Conservation (phyloP, 2,888 invertebrate species). For the Allophyes oxyacanthae region DNA sequence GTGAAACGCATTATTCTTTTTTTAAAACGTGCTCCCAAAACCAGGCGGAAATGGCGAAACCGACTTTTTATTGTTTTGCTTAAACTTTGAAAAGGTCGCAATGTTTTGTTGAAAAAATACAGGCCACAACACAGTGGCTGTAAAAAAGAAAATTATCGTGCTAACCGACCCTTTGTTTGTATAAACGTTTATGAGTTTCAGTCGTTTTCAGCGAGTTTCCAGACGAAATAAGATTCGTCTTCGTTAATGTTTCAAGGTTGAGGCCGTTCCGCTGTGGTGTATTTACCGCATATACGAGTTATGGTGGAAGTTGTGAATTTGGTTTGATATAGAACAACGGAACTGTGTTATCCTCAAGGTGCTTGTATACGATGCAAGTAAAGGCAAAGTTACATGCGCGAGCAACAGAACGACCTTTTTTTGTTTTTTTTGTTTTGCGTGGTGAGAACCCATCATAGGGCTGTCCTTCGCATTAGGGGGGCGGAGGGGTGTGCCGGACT, state of each 20-base stretch:
- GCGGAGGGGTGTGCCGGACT: no score
- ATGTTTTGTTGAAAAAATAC: slow-evolving; percentile 53
- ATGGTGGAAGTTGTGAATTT: slow-evolving; percentile 9
- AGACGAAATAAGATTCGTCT: slow-evolving; percentile 37
- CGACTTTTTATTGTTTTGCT: slow-evolving; percentile 51
- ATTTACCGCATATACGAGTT: background rate
- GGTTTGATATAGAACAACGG: background rate
- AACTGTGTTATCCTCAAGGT: background rate
- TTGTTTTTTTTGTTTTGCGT: no score
- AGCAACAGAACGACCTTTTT: no score
- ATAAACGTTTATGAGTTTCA: slow-evolving; percentile 51
- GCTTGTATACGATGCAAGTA: no score
- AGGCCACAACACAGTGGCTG: slow-evolving; percentile 41
- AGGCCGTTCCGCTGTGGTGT: slow-evolving; percentile 15
- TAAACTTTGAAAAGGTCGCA: slow-evolving; percentile 51
- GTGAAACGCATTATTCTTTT: slow-evolving; percentile 43
- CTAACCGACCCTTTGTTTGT: slow-evolving; percentile 51
- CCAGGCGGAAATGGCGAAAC: slow-evolving; percentile 46
- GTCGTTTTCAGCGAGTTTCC: slow-evolving; percentile 36
- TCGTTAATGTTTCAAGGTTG: slow-evolving; percentile 45
- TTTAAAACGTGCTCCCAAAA: slow-evolving; percentile 38
- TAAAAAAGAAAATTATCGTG: slow-evolving; percentile 53
- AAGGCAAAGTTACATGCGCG: no score
- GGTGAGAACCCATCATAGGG: no score
- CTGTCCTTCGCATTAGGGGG: no score